Conservation (phyloP, 1,140 invertebrate genomes). For the Harpegnathos saltator region DNA sequence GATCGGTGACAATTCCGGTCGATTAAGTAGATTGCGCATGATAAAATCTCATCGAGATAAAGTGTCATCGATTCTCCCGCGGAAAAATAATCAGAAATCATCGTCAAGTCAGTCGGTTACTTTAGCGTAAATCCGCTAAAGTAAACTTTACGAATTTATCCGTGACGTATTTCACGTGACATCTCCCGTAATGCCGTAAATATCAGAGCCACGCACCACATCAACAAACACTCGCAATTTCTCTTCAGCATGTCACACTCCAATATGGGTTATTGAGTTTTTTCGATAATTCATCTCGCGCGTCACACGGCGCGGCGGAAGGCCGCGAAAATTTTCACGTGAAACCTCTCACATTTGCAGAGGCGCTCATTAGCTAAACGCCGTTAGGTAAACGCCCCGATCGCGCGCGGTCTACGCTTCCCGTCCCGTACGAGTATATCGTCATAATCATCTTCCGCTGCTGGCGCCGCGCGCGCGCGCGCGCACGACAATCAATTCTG, state of each 20-base stretch:
- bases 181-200: conserved; percentile 13
- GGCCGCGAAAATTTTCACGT: neutral
- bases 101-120: neutral
- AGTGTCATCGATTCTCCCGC: conserved; percentile 10
- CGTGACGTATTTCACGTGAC: neutral
- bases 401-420: neutral
- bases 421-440: too few relatives aligned
- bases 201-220: conserved; percentile 1
- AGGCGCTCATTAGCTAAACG: neutral
- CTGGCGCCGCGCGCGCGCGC: too few relatives aligned
- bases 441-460: neutral
- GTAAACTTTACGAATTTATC: conserved; percentile 20
- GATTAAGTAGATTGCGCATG: neutral
- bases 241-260: neutral
- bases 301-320: conserved; percentile 3
- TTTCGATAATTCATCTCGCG: conserved; percentile 35
- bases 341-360: too few relatives aligned
- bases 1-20: neutral
- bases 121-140: conserved; percentile 17
- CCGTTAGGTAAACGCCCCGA: neutral
- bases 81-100: neutral
- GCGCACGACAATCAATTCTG: neutral
- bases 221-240: conserved; percentile 2
- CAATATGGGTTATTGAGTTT: conserved; percentile 11
- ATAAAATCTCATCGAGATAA: conserved; percentile 32